Conservation (phyloP, 2,797 vertebrate genomes). For the Tadarida brasiliensis region DNA sequence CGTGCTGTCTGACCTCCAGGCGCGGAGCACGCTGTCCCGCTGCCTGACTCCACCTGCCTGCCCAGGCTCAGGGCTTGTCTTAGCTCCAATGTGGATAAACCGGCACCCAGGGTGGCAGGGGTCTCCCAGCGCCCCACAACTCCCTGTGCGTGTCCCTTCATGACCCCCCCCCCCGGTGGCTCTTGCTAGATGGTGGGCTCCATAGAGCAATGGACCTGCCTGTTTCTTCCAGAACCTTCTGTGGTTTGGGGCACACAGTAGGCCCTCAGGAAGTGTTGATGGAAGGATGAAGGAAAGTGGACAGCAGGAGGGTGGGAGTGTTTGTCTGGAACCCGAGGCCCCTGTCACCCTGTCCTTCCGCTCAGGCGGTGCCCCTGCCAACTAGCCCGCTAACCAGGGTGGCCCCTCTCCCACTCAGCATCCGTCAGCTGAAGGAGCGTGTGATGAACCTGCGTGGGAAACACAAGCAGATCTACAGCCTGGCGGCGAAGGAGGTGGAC, state of each 20-base stretch:
- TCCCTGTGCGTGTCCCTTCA: background rate
- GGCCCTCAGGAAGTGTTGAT: background rate
- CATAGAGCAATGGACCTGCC: background rate
- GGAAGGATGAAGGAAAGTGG: background rate
- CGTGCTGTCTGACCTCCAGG: background rate
- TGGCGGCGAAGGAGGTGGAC: constrained; percentile 87
- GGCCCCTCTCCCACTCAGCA: constrained; percentile 86
- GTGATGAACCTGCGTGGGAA: constrained; percentile 92
- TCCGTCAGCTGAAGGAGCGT: constrained; percentile 94
- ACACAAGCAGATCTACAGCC: constrained; percentile 93
- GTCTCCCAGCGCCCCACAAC: fast-evolving
- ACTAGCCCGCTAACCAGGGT: background rate
- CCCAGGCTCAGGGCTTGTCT: fast-evolving
- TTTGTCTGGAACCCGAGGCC: background rate
- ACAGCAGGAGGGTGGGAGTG: background rate
- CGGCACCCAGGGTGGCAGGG: too few species aligned
- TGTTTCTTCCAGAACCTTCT: background rate
- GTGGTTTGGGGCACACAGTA: background rate
- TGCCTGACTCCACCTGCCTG: background rate
- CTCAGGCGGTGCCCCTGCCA: background rate
- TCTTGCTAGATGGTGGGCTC: background rate
- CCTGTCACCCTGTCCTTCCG: background rate
- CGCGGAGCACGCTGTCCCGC: fast-evolving
- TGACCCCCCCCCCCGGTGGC: background rate
- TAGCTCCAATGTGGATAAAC: background rate